These are phyloP conservation scores for Drosophila prostipennis DNA, from an alignment of 2,888 invertebrate genomes.

Conservation along the genomic window DNA sequence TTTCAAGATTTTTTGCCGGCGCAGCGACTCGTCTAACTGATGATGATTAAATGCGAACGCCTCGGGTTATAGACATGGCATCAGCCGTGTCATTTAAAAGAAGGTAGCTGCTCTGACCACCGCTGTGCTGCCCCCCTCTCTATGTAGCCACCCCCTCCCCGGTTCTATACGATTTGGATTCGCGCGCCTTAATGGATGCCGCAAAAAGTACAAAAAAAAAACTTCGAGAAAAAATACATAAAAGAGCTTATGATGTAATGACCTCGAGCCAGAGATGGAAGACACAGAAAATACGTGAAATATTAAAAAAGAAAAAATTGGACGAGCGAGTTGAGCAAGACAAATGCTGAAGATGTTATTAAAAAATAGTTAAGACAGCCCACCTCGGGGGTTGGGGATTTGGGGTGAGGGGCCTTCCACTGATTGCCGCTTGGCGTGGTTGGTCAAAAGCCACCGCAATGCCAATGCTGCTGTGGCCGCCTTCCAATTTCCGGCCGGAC, in stretches of 20 bases:
- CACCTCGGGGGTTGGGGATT: conserved; percentile 9
- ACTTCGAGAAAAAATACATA: conserved; percentile 20
- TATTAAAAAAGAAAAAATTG: conserved; percentile 37
- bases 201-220: conserved; percentile 38
- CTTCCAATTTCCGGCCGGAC: conserved; percentile 47
- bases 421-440: conserved; percentile 60
- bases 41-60: conserved; percentile 82
- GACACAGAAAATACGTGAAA: conserved; percentile 25
- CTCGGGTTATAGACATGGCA: conserved; percentile 82
- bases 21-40: conserved; percentile 75
- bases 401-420: conserved; percentile 17
- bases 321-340: conserved; percentile 69
- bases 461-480: conserved; percentile 44
- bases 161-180: conserved; percentile 65
- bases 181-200: conserved; percentile 76
- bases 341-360: conserved; percentile 78
- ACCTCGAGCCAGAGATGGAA: conserved; percentile 55
- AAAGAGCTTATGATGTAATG: conserved; percentile 79
- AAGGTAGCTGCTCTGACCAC: conserved; percentile 66
- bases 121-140: conserved; percentile 32
- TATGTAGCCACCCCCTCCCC: neutral
- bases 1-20: conserved; percentile 60
- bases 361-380: conserved; percentile 72
- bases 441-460: conserved; percentile 38
- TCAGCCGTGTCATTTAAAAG: conserved; percentile 81